Evolutionary conservation across 2,888 invertebrate species (phyloP).

Genomic region (Phorcus lineatus): DNA sequence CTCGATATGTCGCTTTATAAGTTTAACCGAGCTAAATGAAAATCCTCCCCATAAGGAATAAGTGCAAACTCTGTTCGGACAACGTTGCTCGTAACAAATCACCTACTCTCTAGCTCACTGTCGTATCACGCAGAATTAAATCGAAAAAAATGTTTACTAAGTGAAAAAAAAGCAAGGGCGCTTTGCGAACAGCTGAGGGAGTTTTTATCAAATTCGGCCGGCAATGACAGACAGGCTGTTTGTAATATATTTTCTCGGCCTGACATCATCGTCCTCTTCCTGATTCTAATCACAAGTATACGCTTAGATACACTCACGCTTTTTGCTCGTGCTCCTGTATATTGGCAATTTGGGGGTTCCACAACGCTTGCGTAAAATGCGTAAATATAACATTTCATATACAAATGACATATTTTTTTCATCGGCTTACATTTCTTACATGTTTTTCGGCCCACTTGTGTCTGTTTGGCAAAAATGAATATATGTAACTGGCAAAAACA

Average conservation of each 20-base stretch:
- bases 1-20: background rate
- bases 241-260: conserved; percentile 1
- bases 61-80: background rate
- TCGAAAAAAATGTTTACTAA: background rate
- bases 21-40: background rate
- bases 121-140: background rate
- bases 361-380: background rate
- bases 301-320: background rate
- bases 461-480: too few relatives aligned
- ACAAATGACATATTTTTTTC: background rate
- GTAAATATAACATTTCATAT: background rate
- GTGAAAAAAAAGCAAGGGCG: too few relatives aligned
- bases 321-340: background rate
- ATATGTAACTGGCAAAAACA: too few relatives aligned
- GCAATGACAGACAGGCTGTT: conserved; percentile 15
- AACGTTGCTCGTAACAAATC: background rate
- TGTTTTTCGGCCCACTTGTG: too few relatives aligned
- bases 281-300: conserved; percentile 5
- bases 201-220: background rate
- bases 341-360: background rate
- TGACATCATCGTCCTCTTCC: conserved; percentile 2
- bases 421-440: too few relatives aligned
- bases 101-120: background rate
- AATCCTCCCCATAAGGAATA: background rate
- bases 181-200: background rate